These are phyloP conservation scores for Tuta absoluta DNA, from an alignment of 2,888 invertebrate species.

Conservation along the genomic window DNA sequence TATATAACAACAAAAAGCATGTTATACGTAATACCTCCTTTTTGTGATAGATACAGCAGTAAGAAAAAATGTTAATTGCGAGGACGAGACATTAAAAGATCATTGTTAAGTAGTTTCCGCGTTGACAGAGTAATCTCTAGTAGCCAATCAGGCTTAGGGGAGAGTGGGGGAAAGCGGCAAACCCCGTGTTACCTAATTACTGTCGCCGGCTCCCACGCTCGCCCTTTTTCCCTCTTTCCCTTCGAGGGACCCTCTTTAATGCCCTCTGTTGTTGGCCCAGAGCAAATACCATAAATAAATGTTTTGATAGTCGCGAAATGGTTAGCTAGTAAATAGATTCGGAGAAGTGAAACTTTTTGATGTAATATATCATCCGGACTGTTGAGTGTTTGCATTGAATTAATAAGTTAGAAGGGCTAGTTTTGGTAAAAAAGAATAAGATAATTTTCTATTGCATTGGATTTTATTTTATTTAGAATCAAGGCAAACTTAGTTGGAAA, in stretches of 20 bases:
- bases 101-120: constrained; percentile 39
- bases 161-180: constrained; percentile 42
- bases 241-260: constrained; percentile 44
- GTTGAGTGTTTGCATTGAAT: background rate
- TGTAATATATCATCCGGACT: constrained; percentile 4
- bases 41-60: no score
- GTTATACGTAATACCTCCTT: no score
- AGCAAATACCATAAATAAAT: constrained; percentile 53
- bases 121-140: constrained; percentile 39
- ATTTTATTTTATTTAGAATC: no score
- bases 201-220: constrained; percentile 63
- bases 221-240: constrained; percentile 29
- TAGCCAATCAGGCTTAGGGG: constrained; percentile 33
- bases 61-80: background rate
- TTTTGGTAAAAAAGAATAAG: background rate
- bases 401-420: background rate
- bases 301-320: constrained; percentile 39
- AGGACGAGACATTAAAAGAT: constrained; percentile 5
- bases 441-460: background rate
- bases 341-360: constrained; percentile 7
- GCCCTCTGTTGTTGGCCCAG: constrained; percentile 47
- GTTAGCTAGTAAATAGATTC: constrained; percentile 32
- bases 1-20: no score
- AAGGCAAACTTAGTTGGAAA: no score
- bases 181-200: constrained; percentile 63